Evolutionary conservation across 2,888 invertebrate species (phyloP).

Genomic region (Brenthis daphne): DNA sequence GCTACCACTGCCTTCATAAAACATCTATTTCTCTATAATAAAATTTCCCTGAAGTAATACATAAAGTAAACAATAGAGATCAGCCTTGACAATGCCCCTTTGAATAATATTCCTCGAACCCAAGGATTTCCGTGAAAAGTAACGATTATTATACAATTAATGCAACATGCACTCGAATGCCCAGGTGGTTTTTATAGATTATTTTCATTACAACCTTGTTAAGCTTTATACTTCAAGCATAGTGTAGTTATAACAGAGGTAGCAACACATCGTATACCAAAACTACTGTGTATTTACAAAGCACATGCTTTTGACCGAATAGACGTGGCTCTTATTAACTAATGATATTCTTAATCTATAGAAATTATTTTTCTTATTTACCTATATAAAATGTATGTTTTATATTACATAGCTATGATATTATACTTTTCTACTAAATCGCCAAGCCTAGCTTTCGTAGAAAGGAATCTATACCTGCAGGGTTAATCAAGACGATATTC

Average conservation of each 20-base stretch:
- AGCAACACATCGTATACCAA: conserved; percentile 31
- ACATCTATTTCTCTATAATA: neutral
- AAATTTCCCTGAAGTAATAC: conserved; percentile 17
- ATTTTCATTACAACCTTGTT: conserved; percentile 40
- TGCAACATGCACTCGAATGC: conserved; percentile 57
- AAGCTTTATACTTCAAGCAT: conserved; percentile 37
- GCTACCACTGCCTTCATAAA: neutral
- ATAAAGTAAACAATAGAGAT: conserved; percentile 31
- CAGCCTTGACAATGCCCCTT: conserved; percentile 55
- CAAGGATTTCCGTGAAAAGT: conserved; percentile 52
- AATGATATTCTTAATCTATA: too few relatives aligned
- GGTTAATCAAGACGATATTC: too few relatives aligned
- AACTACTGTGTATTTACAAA: conserved; percentile 29
- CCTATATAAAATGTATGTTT: too few relatives aligned
- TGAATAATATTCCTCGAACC: conserved; percentile 32
- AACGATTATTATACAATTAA: conserved; percentile 46
- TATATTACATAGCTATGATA: too few relatives aligned
- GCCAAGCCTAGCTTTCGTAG: too few relatives aligned
- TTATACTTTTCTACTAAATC: too few relatives aligned
- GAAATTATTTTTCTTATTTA: too few relatives aligned
- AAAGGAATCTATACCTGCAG: too few relatives aligned
- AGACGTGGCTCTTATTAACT: conserved; percentile 35
- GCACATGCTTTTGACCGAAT: conserved; percentile 40
- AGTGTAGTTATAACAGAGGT: conserved; percentile 43
- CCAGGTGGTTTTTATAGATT: conserved; percentile 48